Conservation (phyloP, 1,140 invertebrate genomes). For the Leucophenga varia region DNA sequence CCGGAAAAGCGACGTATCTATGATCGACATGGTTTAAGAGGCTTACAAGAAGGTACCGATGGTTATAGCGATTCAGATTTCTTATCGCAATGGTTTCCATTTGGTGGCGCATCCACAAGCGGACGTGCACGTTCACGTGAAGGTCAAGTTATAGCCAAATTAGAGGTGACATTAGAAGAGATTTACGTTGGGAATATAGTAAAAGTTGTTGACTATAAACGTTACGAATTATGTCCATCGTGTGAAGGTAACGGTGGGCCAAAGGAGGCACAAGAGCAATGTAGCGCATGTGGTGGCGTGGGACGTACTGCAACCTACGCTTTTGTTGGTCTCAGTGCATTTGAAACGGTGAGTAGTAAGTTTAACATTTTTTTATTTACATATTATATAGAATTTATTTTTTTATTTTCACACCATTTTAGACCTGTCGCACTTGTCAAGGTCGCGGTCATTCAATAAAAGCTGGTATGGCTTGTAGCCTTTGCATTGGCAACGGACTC, state of each 20-base stretch:
- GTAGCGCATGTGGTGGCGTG: constrained; percentile 30
- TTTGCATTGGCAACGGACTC: constrained; percentile 82
- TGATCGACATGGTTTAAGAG: constrained; percentile 77
- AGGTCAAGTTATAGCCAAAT: constrained; percentile 35
- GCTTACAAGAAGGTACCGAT: constrained; percentile 72
- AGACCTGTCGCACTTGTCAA: constrained; percentile 66
- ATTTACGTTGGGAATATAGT: constrained; percentile 83
- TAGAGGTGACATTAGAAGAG: constrained; percentile 84
- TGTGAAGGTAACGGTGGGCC: constrained; percentile 86
- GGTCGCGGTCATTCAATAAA: constrained; percentile 75
- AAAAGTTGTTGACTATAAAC: constrained; percentile 79
- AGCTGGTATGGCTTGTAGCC: constrained; percentile 78
- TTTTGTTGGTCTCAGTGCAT: constrained; percentile 38
- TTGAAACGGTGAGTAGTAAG: constrained; percentile 32
- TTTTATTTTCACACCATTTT: no score
- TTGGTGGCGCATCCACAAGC: constrained; percentile 47
- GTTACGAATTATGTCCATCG: constrained; percentile 76
- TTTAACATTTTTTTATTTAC: no score
- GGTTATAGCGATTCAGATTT: constrained; percentile 61
- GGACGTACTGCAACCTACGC: constrained; percentile 33
- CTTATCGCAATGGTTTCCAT: constrained; percentile 63
- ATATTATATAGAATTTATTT: no score
- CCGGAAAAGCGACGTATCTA: constrained; percentile 70
- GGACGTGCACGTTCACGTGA: constrained; percentile 18
- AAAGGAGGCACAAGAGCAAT: constrained; percentile 57